Percentiles rank a stretch among this genome's conserved stretches.
Conservation (phyloP, 2,888 invertebrate genomes). For the Caenorhabditis sp. region DNA sequence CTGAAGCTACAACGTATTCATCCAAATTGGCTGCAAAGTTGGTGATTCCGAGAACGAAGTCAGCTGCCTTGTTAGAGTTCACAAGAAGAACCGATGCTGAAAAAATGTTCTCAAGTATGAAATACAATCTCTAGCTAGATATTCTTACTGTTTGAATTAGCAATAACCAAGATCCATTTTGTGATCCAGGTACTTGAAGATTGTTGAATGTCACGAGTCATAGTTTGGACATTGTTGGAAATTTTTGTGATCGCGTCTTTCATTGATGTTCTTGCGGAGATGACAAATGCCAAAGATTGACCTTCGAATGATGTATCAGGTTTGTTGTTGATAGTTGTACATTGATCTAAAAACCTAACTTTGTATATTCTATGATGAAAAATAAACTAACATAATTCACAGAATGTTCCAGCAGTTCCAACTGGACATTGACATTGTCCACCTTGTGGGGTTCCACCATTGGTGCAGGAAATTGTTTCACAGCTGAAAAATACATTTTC, state of each 20-base stretch:
- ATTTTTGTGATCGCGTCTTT: slow-evolving; percentile 35
- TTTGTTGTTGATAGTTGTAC: slow-evolving; percentile 42
- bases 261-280: slow-evolving; percentile 57
- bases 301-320: slow-evolving; percentile 47
- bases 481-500: slow-evolving; percentile 31
- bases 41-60: slow-evolving; percentile 46
- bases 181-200: slow-evolving; percentile 55
- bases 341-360: slow-evolving; percentile 40
- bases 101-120: slow-evolving; percentile 6
- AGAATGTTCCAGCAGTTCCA: slow-evolving; percentile 59
- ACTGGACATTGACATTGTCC: slow-evolving; percentile 52
- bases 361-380: not conserved
- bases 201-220: slow-evolving; percentile 49
- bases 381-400: slow-evolving; percentile 49
- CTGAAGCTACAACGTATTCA: slow-evolving; percentile 24
- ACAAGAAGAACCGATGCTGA: slow-evolving; percentile 28
- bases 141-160: slow-evolving; percentile 45
- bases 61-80: slow-evolving; percentile 26
- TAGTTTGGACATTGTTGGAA: slow-evolving; percentile 32
- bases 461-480: slow-evolving; percentile 53
- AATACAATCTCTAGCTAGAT: too few relatives aligned
- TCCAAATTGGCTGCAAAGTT: slow-evolving; percentile 41
- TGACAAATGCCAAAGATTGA: slow-evolving; percentile 53
- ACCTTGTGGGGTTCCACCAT: slow-evolving; percentile 53
- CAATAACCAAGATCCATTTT: slow-evolving; percentile 49